Base-by-base conservation (phyloP, 1,140 invertebrate genomes). In the Oryctes rhinoceros region DNA sequence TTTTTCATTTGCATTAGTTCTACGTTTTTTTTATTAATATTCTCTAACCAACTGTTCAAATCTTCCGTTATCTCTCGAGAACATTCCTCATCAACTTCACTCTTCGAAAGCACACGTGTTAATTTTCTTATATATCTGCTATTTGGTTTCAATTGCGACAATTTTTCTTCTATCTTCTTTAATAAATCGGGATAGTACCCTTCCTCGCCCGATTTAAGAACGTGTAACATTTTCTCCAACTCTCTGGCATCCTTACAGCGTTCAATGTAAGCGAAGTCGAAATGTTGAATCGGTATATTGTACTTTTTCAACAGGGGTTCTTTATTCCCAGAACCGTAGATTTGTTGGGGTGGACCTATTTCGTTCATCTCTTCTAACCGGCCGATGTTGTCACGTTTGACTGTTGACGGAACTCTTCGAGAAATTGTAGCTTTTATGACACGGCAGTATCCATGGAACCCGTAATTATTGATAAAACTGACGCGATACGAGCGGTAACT, bases 131-230 rank as follows among this genome's bases (percentile, higher is more conserved):
- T 86, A 37, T 91, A 80, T 80, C 85, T 86, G 84, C 91, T 93
- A 0, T 88, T 86, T 1, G 92, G 91, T 78, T 91, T 90, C 1
- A 93, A 76, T 62, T 78, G 71, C 2, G 82, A 81, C 5, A 94
- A 84, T 78, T 89, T 88, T 2, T 91, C 85, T 85, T 93, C 92
- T 1, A 91, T 89, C 81, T 86, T 88, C 48, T 86, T 88, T 0
- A 87, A 86, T 47, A 94, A 86, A 79, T 93, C 89, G 7, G 92
- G 92, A 87, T 88, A 94, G 79, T 86, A 85, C 1, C 93, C 93
- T 88, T 94, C 93, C 86, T 94, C 91, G n/a, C 92, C 92, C 47
- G 92, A 93, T 80, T 90, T 88, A 18, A 93, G 84, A 49, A 93
- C 89, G 67, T 88, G 85, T 6, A 93, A 82, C 24, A 93, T 93